Evolutionary conservation across 2,797 vertebrate species (phyloP), one percentile per base, ranked within the genome.

Genomic region (Myiothlypis coronata): DNA sequence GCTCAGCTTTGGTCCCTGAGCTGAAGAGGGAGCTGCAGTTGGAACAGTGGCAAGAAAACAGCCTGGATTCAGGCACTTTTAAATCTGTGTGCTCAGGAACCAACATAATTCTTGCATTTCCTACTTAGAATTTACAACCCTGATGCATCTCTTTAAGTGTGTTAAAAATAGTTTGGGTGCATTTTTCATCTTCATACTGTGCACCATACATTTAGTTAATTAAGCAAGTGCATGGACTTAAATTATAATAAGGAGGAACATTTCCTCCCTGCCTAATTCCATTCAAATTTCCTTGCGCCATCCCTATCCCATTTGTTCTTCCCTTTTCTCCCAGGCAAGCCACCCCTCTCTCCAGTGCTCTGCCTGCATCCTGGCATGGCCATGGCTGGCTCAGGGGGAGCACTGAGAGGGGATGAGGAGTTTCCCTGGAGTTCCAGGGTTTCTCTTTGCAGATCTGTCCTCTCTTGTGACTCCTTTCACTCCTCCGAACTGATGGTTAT

Each of bases 101-200:
- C 59, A 65, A 13, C 1, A 2, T 6, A 26, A 30, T 75, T 85
- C 68, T 53, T 71, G 49, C 30, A 2, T 82, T 95, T 79, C 65
- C 59, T 78, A 1, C 67, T 84, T 72, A 4, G n/a, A 68, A 47
- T 87, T 91, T 86, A 52, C 74, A 79, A 43, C 72, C 26, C 23
- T n/a, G 76, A 78, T 69, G 69, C 0, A 7, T 68, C 93, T 75
- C 84, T 92, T 76, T 78, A 65, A 55, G 23, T 12, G 61, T 0
- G 26, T 91, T 94, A 95, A 94, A 96, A 94, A 96, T 96, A 94
- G 79, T 81, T 89, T 78, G 61, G 79, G 80, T 78, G 91, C 85
- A 59, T 94, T 87, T 95, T 93, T 80, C 34, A 49, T 82, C 95
- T 0, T 28, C 87, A 60, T 88, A 17, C 72, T 6, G 35, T 72